Conservation (phyloP, 2,113 vertebrate species). For the Pygoscelis adeliae region DNA sequence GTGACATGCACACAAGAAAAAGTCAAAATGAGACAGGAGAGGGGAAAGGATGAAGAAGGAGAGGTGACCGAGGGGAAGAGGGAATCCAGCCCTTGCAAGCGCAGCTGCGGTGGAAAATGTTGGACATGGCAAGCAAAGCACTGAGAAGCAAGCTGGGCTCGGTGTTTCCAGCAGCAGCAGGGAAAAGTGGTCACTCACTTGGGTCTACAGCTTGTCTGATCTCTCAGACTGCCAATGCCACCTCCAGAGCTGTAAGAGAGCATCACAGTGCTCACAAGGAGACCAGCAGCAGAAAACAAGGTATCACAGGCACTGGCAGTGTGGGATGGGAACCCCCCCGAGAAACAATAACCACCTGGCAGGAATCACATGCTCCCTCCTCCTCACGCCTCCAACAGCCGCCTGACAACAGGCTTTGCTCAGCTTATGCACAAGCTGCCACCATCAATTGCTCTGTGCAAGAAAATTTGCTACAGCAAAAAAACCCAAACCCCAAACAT, state of each 20-base stretch:
- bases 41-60: background rate
- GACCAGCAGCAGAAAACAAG: background rate
- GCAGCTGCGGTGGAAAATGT: background rate
- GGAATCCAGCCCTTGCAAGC: background rate
- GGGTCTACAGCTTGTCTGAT: background rate
- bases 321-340: background rate
- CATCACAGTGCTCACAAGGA: background rate
- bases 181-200: background rate
- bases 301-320: background rate
- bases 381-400: background rate
- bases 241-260: background rate
- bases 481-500: background rate
- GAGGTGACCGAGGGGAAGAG: background rate
- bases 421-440: background rate
- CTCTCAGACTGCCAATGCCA: fast-evolving
- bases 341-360: background rate
- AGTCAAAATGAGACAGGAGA: background rate
- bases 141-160: background rate
- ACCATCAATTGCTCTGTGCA: background rate
- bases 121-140: background rate
- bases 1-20: background rate
- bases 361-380: background rate
- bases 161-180: background rate
- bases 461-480: background rate
- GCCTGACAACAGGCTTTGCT: background rate